These are phyloP conservation scores for Listronotus oregonensis DNA, from an alignment of 1,140 invertebrate species.

Conservation along the genomic window DNA sequence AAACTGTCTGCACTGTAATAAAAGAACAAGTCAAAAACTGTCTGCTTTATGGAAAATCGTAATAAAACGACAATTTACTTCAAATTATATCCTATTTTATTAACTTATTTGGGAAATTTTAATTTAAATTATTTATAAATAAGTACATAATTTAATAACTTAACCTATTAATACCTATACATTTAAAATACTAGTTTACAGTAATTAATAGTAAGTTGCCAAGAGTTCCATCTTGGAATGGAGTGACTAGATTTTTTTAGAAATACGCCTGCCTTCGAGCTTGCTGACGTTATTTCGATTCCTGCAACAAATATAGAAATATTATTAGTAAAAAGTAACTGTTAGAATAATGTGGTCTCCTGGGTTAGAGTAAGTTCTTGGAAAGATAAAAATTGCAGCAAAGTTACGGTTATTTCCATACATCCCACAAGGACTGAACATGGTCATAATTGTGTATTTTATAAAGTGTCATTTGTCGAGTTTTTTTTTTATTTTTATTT, in stretches of 20 bases:
- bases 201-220: constrained; percentile 30
- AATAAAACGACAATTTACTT: not conserved
- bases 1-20: too few relatives aligned
- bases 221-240: constrained; percentile 34
- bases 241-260: constrained; percentile 30
- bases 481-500: too few relatives aligned
- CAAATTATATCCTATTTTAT: too few relatives aligned
- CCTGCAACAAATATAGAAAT: constrained; percentile 33
- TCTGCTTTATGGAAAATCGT: too few relatives aligned
- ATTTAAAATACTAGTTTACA: constrained; percentile 35
- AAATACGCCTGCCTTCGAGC: not conserved
- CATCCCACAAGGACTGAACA: too few relatives aligned
- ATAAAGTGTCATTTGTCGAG: too few relatives aligned
- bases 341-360: too few relatives aligned
- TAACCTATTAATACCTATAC: constrained; percentile 32
- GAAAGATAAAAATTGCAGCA: too few relatives aligned
- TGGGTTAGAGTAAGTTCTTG: too few relatives aligned
- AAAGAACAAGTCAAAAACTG: too few relatives aligned
- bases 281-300: constrained; percentile 27
- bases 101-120: not conserved
- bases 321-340: not conserved
- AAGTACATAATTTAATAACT: constrained; percentile 29
- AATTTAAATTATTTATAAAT: constrained; percentile 22
- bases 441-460: too few relatives aligned
- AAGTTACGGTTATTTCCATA: too few relatives aligned